Base-by-base conservation (phyloP, 2,797 vertebrate genomes). In the Crypturellus tataupa region DNA sequence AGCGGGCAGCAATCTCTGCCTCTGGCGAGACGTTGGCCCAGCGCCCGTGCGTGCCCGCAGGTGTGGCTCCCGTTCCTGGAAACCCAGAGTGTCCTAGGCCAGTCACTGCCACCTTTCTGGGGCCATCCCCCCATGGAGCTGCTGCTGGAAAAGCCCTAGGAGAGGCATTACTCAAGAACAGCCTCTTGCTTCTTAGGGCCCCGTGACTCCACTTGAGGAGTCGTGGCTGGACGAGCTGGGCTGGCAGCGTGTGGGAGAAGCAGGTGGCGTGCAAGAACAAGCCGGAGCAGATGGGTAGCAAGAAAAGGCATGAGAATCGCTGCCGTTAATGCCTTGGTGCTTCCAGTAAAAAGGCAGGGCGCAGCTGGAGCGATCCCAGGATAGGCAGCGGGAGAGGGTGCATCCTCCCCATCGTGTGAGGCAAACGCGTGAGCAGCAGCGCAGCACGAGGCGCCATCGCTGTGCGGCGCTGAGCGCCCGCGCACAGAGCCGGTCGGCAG, bases 391-490 rank as follows among this genome's bases (percentile, higher is more conserved):
- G 44, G 44, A 56, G 17, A 72, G 33, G 1, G 1, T 2, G 55
- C 40, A 23, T 47, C 24, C 64, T 0, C 16, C 6, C 1, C 0
- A 10, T 5, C 14, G 39, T 2, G 23, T 19, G 46, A 47, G 46
- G 46, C 21, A 17, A 39, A 33, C 2, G 2, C 56, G 27, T 2
- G 25, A 60, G 59, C 37, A 6, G 0, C 8, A 4, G 24, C 18
- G 3, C 1, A 1, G 33, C 3, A 7, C 5, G 0, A 39, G 35
- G 31, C 17, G 1, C 44, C 0, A 25, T 10, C 3, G 31, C 81
- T 16, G 79, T 4, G 3, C 70, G 65, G 18, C 3, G 0, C 59
- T 1, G 2, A 16, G 44, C 12, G 20, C 37, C 62, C 62, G 3
- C 2, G 2, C 63, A 6, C 63, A 42, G 6, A 31, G 33, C 23